These are phyloP conservation scores for Melanotaenia maccullochi DNA, from an alignment of 2,797 vertebrate genomes.

Conservation along the genomic window DNA sequence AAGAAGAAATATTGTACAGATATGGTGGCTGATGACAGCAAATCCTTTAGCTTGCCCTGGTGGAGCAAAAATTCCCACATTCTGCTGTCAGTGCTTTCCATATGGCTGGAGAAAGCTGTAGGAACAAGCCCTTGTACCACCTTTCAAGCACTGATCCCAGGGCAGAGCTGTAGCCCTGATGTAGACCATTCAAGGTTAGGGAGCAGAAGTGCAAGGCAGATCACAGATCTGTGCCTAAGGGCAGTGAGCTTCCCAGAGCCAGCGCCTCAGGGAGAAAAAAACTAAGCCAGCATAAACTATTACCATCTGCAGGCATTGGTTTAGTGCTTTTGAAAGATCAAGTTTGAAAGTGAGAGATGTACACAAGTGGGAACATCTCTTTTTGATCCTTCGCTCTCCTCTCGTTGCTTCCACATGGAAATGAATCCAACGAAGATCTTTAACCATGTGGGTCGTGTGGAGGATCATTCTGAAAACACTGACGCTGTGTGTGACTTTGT, in stretches of 20 bases:
- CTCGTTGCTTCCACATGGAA: conserved; percentile 59
- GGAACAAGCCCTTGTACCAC: conserved; percentile 38
- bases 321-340: conserved; percentile 73
- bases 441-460: conserved; percentile 45
- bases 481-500: conserved; percentile 12
- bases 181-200: conserved; percentile 64
- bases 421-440: conserved; percentile 64
- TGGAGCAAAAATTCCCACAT: conserved; percentile 60
- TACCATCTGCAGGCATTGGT: conserved; percentile 75
- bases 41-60: conserved; percentile 24
- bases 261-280: conserved; percentile 72
- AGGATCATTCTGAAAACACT: conserved; percentile 32
- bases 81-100: conserved; percentile 39
- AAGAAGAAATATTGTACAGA: background rate
- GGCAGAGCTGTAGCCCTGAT: conserved; percentile 50
- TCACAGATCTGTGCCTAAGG: conserved; percentile 77
- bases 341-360: conserved; percentile 69
- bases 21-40: conserved; percentile 11
- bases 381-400: conserved; percentile 45
- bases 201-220: conserved; percentile 64
- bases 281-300: conserved; percentile 78
- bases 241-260: conserved; percentile 73
- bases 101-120: conserved; percentile 38
- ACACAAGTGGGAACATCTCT: conserved; percentile 51
- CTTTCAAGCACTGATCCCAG: conserved; percentile 63